Percentiles rank a stretch among this genome's conserved stretches.
These are phyloP conservation scores for Microvelia longipes DNA, from an alignment of 1,140 invertebrate species.

Conservation along the genomic window DNA sequence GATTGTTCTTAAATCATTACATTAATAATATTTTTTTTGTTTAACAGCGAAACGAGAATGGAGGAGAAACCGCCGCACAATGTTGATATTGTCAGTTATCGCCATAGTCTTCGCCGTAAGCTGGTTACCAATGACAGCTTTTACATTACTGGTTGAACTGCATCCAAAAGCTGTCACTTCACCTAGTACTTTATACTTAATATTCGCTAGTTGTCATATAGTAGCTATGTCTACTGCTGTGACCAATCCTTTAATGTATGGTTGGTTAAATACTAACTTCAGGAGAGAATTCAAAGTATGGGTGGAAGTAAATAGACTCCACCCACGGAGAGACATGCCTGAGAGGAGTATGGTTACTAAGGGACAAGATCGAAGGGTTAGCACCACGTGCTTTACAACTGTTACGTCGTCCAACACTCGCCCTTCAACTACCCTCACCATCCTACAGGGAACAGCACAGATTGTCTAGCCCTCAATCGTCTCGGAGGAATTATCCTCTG, in stretches of 20 bases:
- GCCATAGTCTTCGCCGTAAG: conserved; percentile 33
- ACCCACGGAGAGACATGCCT: not conserved
- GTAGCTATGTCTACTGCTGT: conserved; percentile 40
- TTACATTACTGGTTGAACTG: conserved; percentile 34
- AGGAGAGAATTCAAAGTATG: conserved; percentile 27
- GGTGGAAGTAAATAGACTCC: conserved; percentile 9
- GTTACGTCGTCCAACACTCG: conserved; percentile 19
- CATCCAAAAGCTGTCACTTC: conserved; percentile 18
- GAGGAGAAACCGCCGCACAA: conserved; percentile 35
- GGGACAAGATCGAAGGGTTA: conserved; percentile 17
- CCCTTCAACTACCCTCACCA: conserved; percentile 14
- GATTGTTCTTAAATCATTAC: too few relatives aligned
- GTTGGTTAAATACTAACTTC: conserved; percentile 38
- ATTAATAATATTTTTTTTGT: not conserved
- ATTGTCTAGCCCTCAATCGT: not conserved
- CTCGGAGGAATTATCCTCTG: not conserved
- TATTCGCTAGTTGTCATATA: conserved; percentile 38
- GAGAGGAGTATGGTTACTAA: conserved; percentile 5
- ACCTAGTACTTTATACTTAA: conserved; percentile 28
- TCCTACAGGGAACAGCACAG: conserved; percentile 9
- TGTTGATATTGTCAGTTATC: conserved; percentile 28
- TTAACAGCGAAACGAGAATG: conserved; percentile 28
- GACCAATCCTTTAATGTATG: conserved; percentile 39
- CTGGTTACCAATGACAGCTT: conserved; percentile 38
- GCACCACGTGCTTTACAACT: conserved; percentile 21